Percentiles rank a stretch among this genome's conserved stretches.
phyloP scores from a whole-genome alignment of 1,140 invertebrate genomes.

The Euura lappo region DNA sequence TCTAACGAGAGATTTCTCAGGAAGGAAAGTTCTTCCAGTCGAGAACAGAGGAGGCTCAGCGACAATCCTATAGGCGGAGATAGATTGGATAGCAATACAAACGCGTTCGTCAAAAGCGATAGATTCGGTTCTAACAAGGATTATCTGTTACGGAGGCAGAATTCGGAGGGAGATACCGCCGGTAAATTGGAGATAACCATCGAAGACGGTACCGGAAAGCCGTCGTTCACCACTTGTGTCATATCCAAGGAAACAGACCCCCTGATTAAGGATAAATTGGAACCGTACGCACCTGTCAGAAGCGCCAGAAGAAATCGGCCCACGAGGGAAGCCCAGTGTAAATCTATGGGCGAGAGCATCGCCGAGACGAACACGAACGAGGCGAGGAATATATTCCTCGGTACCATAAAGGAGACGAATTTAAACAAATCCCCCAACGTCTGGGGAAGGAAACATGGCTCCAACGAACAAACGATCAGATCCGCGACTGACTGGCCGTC shows the following conservation, averaged over 20 bases:
- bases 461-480: slow-evolving; percentile 33
- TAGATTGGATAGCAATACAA: slow-evolving; percentile 30
- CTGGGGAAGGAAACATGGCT: slow-evolving; percentile 45
- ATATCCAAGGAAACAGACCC: slow-evolving; percentile 34
- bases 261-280: slow-evolving; percentile 38
- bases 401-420: slow-evolving; percentile 56
- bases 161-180: slow-evolving; percentile 54
- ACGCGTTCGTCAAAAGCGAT: slow-evolving; percentile 18
- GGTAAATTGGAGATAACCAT: slow-evolving; percentile 29
- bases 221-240: slow-evolving; percentile 19
- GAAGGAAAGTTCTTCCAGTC: slow-evolving; percentile 29
- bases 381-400: slow-evolving; percentile 49
- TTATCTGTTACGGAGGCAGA: slow-evolving; percentile 47
- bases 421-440: slow-evolving; percentile 42
- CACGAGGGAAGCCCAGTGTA: slow-evolving; percentile 51
- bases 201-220: slow-evolving; percentile 28
- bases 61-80: slow-evolving; percentile 43
- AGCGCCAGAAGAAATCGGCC: slow-evolving; percentile 53
- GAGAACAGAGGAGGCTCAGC: slow-evolving; percentile 48
- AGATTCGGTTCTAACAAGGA: slow-evolving; percentile 25
- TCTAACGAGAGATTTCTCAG: slow-evolving; percentile 34
- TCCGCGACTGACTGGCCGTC: slow-evolving; percentile 55
- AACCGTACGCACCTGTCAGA: slow-evolving; percentile 57
- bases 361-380: slow-evolving; percentile 38
- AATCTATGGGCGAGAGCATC: slow-evolving; percentile 57